Conservation (phyloP, 2,888 invertebrate genomes). For the Peribatodes rhomboidaria region DNA sequence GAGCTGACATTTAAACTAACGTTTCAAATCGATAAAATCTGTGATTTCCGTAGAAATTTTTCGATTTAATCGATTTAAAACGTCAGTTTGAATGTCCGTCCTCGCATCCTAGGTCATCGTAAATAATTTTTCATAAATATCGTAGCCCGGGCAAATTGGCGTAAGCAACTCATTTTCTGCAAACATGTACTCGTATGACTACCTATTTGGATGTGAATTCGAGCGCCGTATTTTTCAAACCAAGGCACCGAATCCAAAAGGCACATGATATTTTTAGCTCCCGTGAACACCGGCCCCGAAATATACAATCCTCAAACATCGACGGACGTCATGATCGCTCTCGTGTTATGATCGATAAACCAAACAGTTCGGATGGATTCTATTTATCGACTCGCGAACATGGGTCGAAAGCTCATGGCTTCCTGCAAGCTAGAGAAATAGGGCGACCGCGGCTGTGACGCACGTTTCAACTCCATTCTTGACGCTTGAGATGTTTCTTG, state of each 20-base stretch:
- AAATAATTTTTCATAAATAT: too few relatives aligned
- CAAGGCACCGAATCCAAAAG: background rate
- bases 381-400: slow-evolving; percentile 83
- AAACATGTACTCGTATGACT: background rate
- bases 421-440: slow-evolving; percentile 77
- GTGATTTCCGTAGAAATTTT: too few relatives aligned
- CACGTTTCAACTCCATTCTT: slow-evolving; percentile 74
- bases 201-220: background rate
- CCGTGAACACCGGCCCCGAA: slow-evolving; percentile 14
- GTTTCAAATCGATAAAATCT: too few relatives aligned
- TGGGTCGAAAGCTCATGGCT: slow-evolving; percentile 72
- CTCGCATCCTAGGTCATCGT: too few relatives aligned
- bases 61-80: too few relatives aligned
- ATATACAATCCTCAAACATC: slow-evolving; percentile 39
- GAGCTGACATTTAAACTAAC: too few relatives aligned
- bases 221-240: background rate
- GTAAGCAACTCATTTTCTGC: background rate
- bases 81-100: too few relatives aligned
- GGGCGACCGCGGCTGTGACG: slow-evolving; percentile 71
- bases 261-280: slow-evolving; percentile 5
- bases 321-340: slow-evolving; percentile 58
- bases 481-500: too few relatives aligned
- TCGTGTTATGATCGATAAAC: slow-evolving; percentile 67
- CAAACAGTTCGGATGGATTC: slow-evolving; percentile 70
- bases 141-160: background rate